These are phyloP conservation scores for Uria lomvia DNA, from an alignment of 2,113 vertebrate species.

Conservation along the genomic window DNA sequence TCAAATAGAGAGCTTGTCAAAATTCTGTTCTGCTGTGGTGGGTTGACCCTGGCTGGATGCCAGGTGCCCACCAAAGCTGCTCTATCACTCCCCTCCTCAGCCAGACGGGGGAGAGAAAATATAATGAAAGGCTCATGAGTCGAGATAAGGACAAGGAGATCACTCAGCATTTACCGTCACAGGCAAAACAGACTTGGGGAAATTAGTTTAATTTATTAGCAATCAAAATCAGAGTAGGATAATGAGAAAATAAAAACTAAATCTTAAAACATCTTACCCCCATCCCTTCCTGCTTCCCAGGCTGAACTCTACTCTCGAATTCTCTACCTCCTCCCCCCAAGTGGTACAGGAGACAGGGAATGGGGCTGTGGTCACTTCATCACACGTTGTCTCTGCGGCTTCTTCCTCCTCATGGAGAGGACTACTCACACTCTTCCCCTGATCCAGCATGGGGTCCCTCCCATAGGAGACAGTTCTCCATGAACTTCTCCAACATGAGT, in stretches of 20 bases:
- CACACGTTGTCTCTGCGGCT: rapidly evolving
- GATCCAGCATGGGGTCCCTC: background rate
- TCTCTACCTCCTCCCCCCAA: background rate
- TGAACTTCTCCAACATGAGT: rapidly evolving
- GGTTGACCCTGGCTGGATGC: background rate
- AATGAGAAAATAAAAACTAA: background rate
- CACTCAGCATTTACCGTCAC: background rate
- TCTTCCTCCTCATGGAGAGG: too few relatives aligned
- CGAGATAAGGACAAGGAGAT: background rate
- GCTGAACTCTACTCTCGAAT: too few relatives aligned
- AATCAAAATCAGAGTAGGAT: background rate
- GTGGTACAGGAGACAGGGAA: rapidly evolving
- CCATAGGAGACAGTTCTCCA: background rate
- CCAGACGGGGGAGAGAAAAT: background rate
- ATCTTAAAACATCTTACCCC: background rate
- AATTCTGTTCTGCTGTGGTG: background rate
- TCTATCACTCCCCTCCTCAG: background rate
- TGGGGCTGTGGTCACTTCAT: background rate
- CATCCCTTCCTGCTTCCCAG: background rate
- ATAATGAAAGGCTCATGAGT: background rate
- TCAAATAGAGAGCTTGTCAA: background rate
- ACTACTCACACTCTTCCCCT: background rate
- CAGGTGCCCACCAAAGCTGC: background rate
- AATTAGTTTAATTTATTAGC: background rate
- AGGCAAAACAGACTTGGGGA: background rate